Base-by-base conservation (phyloP, 2,113 vertebrate genomes). In the Ariopsis seemanni region DNA sequence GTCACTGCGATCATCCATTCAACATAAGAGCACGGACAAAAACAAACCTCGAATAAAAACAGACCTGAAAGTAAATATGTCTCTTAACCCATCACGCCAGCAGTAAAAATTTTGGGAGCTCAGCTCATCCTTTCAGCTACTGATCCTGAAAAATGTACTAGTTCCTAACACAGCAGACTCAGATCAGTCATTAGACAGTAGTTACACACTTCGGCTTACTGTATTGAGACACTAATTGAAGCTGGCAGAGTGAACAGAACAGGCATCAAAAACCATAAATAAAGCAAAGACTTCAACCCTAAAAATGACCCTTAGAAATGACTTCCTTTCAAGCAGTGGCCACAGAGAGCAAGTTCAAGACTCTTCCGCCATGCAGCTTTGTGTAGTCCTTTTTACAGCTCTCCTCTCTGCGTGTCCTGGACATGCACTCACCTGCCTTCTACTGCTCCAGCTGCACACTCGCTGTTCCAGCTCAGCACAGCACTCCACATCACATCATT, bases 391-490 rank as follows among this genome's bases (percentile, higher is more conserved):
- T 87, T 82, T 83, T 50, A 88, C 62, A 85, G 71, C 42, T 55
- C 53, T 79, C 10, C 89, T 91, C 90, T 90, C 91, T 88, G 78
- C 92, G 93, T 94, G 93, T 91, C 93, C 91, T 90, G 93, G 93
- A 92, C 95, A 93, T 94, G 95, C 94, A 92, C 93, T 93, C 95
- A 95, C 95, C 94, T 95, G 95, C 93, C 94, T 93, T 52, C 69
- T 90, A 86, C 89, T 86, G 90, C 90, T 91, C 77, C 92, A 86
- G 83, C 91, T 89, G 93, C 83, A 78, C 86, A 65, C 67, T 84
- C 15, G 18, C 87, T 60, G 75, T 63, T 53, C 62, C 85, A 80
- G 55, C 86, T 88, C 84, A 74, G 60, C 60, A 30, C 81, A 89
- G 60, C 52, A 8, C 42, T 60, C 63, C 63, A 79, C 10, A 83